phyloP scores from a whole-genome alignment of 1,140 invertebrate species.

The Brachionus asplanchnoidis region DNA sequence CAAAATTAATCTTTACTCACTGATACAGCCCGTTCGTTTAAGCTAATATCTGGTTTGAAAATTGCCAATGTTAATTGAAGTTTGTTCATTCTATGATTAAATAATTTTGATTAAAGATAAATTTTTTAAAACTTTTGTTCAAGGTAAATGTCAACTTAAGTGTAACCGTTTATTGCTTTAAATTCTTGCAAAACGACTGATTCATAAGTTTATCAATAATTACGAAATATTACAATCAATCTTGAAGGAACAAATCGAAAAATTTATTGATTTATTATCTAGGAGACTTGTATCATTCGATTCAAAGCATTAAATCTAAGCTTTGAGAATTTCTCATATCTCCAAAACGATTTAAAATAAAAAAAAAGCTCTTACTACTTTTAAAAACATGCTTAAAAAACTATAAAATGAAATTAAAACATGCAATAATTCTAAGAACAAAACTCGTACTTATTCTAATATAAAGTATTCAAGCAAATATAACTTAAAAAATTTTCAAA shows the following conservation, averaged over 20 bases:
- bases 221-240: not conserved
- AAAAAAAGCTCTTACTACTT: not conserved
- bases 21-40: conserved; percentile 45
- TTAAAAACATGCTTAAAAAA: not conserved
- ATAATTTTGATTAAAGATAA: not conserved
- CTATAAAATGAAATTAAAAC: not conserved
- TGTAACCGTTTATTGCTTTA: conserved; percentile 36
- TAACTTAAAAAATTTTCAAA: too few species aligned
- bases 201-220: conserved; percentile 28
- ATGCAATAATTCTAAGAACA: not conserved
- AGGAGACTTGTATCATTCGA: conserved; percentile 42
- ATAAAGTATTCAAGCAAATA: too few species aligned
- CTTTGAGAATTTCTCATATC: conserved; percentile 41
- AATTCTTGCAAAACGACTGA: conserved; percentile 33
- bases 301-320: conserved; percentile 38
- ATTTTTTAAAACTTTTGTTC: not conserved
- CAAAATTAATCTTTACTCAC: conserved; percentile 45
- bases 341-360: not conserved
- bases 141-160: conserved; percentile 15
- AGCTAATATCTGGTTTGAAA: conserved; percentile 51
- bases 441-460: too few species aligned
- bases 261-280: not conserved
- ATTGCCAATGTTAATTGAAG: conserved; percentile 52
- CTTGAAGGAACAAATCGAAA: not conserved
- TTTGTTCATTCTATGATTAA: not conserved